phyloP scores from a whole-genome alignment of 2,113 vertebrate genomes.

The Theristicus caerulescens region DNA sequence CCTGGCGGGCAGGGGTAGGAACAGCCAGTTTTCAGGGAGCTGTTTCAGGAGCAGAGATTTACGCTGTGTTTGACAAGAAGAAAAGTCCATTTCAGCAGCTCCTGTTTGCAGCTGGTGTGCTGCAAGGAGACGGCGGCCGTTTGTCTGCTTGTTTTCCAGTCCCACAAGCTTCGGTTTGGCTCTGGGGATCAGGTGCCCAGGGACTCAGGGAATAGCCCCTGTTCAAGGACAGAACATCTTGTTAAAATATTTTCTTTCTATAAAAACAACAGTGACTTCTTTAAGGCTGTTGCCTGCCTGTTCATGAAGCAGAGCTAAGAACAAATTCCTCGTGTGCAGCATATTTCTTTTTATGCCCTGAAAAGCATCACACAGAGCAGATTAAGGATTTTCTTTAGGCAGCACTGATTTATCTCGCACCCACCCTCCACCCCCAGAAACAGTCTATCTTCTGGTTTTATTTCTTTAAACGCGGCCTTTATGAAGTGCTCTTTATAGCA shows the following conservation, averaged over 20 bases:
- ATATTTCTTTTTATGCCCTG: background rate
- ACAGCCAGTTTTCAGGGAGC: background rate
- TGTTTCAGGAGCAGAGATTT: background rate
- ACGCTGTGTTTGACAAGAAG: background rate
- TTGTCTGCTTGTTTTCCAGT: background rate
- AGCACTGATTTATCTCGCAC: background rate
- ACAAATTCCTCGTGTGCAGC: background rate
- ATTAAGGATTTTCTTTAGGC: background rate
- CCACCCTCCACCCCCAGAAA: background rate
- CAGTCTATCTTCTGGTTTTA: background rate
- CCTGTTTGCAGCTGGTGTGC: background rate
- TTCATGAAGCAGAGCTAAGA: background rate
- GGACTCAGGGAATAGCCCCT: background rate
- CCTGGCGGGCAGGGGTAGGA: fast-evolving
- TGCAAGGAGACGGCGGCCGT: fast-evolving
- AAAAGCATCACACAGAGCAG: background rate
- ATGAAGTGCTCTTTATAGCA: background rate
- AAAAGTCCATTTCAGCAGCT: background rate
- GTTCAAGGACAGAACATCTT: background rate
- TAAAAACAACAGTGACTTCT: background rate
- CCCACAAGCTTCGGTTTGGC: fast-evolving
- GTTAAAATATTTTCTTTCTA: background rate
- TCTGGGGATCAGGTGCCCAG: background rate
- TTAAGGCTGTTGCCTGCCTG: background rate
- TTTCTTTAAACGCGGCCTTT: background rate